Evolutionary conservation across 2,113 vertebrate genomes (phyloP).

Genomic region (Aspiorhynchus laticeps): DNA sequence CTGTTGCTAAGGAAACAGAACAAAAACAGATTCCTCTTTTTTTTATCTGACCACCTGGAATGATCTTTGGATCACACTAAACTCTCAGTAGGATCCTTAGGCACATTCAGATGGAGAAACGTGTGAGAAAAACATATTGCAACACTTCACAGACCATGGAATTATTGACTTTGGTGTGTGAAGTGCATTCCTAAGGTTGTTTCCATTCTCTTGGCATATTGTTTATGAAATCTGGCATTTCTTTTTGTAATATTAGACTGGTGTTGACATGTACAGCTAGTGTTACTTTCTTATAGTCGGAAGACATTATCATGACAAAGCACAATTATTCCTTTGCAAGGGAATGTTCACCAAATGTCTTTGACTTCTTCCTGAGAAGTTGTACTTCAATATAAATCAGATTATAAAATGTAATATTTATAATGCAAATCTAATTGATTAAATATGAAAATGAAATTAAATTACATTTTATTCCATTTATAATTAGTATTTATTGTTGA

Average conservation of each 20-base stretch:
- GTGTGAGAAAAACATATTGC: constrained; percentile 47
- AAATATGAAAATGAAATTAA: not conserved
- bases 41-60: constrained; percentile 25
- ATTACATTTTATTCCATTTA: no score
- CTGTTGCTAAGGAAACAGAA: constrained; percentile 18
- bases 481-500: not conserved
- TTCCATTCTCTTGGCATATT: constrained; percentile 52
- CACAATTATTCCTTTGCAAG: not conserved
- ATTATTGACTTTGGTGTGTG: constrained; percentile 50
- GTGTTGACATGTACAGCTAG: constrained; percentile 18
- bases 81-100: constrained; percentile 57
- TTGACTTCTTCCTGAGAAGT: not conserved
- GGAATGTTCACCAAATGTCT: not conserved
- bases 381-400: not conserved
- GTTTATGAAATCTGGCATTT: constrained; percentile 34
- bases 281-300: constrained; percentile 17
- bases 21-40: not conserved
- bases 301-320: constrained; percentile 5
- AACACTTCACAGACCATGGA: constrained; percentile 41
- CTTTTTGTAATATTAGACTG: constrained; percentile 36
- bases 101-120: constrained; percentile 50
- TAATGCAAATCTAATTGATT: not conserved
- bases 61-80: constrained; percentile 49
- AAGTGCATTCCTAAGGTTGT: constrained; percentile 36
- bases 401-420: not conserved